These are phyloP conservation scores for Mercenaria mercenaria DNA, from an alignment of 1,140 invertebrate species.

Conservation along the genomic window DNA sequence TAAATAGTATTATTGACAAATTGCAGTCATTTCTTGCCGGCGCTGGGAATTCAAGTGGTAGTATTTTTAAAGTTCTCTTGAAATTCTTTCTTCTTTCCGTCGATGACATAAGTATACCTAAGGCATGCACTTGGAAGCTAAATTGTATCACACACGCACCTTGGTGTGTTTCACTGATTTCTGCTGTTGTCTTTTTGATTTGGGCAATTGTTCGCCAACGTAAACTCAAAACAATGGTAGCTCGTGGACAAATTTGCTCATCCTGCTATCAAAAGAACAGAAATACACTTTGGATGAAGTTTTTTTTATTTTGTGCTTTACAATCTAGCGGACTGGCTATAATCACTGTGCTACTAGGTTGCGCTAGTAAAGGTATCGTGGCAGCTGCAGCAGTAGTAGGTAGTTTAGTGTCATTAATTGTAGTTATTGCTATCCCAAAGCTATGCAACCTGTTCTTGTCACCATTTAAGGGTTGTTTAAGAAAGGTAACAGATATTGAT, in stretches of 20 bases:
- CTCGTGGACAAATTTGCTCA: constrained; percentile 2
- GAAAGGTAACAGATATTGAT: background rate
- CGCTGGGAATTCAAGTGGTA: background rate
- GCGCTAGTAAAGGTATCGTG: background rate
- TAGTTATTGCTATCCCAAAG: background rate
- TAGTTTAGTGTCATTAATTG: background rate
- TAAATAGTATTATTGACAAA: background rate
- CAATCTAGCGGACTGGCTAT: background rate
- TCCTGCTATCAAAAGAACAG: background rate
- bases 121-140: background rate
- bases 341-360: background rate
- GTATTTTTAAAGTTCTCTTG: background rate
- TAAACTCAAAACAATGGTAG: background rate
- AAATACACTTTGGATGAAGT: background rate
- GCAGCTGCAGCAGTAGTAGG: background rate
- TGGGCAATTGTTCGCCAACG: background rate
- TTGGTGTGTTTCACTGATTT: background rate
- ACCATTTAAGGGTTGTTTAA: constrained; percentile 11
- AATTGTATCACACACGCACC: background rate
- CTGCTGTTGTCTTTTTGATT: background rate
- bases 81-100: background rate
- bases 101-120: background rate
- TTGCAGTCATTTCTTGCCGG: background rate
- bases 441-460: background rate
- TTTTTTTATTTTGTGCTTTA: background rate